phyloP scores from a whole-genome alignment of 2,797 vertebrate species.

The Coregonus suidteri region DNA sequence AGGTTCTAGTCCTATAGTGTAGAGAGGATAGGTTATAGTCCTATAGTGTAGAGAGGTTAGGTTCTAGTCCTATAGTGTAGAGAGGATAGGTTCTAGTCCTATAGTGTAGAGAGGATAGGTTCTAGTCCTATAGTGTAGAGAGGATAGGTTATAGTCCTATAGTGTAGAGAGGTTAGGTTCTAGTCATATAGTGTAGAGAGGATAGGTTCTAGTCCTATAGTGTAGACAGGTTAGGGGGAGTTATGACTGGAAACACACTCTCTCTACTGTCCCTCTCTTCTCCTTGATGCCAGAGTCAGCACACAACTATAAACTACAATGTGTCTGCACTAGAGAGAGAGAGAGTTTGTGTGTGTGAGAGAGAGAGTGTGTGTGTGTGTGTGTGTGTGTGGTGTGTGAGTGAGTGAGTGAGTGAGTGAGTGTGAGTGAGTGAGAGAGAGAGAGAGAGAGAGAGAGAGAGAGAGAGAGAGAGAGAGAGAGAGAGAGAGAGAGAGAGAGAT shows the following conservation, averaged over 20 bases:
- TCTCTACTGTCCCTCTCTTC: background rate
- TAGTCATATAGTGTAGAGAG: too few relatives aligned
- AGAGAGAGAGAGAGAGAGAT: background rate
- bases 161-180: background rate
- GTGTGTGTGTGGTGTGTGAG: too few relatives aligned
- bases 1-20: too few relatives aligned
- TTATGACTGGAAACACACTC: background rate
- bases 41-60: too few relatives aligned
- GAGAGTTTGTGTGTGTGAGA: background rate
- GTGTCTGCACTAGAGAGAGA: background rate
- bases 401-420: too few relatives aligned
- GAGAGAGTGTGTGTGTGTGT: background rate
- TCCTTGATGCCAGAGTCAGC: constrained; percentile 2
- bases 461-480: background rate
- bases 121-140: too few relatives aligned
- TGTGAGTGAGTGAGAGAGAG: background rate
- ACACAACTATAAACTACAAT: background rate
- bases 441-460: background rate
- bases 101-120: too few relatives aligned
- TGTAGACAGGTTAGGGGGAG: background rate
- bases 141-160: too few relatives aligned
- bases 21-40: too few relatives aligned
- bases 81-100: too few relatives aligned
- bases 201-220: too few relatives aligned
- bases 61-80: too few relatives aligned